A percentile compares a stretch with the other conserved stretches of the same genome.
These are phyloP conservation scores for Drosophila leonis DNA, from an alignment of 2,888 invertebrate genomes.

Conservation along the genomic window DNA sequence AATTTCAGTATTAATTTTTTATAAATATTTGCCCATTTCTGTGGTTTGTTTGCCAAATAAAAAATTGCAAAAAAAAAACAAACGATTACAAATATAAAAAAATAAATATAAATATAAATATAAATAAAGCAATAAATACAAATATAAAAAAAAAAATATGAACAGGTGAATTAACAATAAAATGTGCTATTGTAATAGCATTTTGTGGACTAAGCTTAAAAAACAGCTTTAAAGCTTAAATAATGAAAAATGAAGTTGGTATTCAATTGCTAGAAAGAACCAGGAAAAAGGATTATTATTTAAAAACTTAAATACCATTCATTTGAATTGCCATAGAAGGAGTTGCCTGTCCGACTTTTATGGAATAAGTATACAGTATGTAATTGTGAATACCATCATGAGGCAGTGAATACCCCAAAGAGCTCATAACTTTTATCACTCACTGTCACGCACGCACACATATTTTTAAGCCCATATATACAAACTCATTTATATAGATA, in stretches of 20 bases:
- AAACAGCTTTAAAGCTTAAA: neutral
- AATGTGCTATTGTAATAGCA: neutral
- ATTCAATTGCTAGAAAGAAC: no score
- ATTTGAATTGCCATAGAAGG: neutral
- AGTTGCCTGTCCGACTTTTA: neutral
- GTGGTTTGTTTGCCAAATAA: neutral
- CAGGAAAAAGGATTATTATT: neutral
- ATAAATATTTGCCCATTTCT: neutral
- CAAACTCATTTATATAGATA: constrained; percentile 3
- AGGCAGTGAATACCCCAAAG: constrained; percentile 41
- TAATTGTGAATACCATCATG: constrained; percentile 12
- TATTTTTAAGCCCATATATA: neutral
- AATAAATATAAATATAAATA: neutral
- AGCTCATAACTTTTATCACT: constrained; percentile 73
- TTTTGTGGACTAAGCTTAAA: neutral
- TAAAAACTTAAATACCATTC: neutral
- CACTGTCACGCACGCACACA: constrained; percentile 59
- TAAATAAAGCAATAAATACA: neutral
- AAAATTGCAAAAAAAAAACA: neutral
- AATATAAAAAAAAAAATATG: neutral
- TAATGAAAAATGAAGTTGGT: neutral
- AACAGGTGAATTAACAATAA: neutral
- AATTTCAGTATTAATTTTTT: neutral
- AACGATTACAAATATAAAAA: neutral
- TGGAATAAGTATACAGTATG: neutral